Conservation (phyloP, 37 sponge, comb jelly and placozoan genomes). For the Axinella damicornis region DNA sequence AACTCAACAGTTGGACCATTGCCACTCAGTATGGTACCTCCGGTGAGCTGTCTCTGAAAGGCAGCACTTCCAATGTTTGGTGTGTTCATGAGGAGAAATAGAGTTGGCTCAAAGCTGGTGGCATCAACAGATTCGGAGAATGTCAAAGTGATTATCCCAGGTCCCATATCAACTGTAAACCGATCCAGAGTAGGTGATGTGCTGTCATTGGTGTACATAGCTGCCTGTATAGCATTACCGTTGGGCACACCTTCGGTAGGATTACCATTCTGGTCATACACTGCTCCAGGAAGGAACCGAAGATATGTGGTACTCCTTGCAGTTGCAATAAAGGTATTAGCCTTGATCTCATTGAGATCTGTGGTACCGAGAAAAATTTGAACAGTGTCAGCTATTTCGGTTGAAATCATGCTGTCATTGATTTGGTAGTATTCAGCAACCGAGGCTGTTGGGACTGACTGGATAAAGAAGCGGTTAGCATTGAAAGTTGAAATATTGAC, state of each 20-base stretch:
- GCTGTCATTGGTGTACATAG: conserved; percentile 63
- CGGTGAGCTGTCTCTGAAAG: conserved; percentile 54
- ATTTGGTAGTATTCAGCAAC: conserved; percentile 44
- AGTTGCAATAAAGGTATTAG: conserved; percentile 74
- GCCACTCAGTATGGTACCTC: conserved; percentile 43
- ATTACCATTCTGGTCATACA: conserved; percentile 67
- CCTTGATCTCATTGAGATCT: conserved; percentile 87
- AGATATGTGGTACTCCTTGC: conserved; percentile 65
- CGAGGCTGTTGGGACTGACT: conserved; percentile 18
- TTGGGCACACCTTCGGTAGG: conserved; percentile 64
- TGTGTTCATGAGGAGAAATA: conserved; percentile 80
- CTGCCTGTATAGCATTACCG: conserved; percentile 52
- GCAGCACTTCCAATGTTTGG: conserved; percentile 75
- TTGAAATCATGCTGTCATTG: conserved; percentile 36
- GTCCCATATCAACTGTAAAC: conserved; percentile 71
- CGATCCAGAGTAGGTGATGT: conserved; percentile 51
- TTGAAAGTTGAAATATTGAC: conserved; percentile 58
- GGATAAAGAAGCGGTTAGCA: conserved; percentile 55
- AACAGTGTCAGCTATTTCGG: conserved; percentile 27
- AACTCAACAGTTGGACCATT: conserved; percentile 57
- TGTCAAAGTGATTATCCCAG: conserved; percentile 63
- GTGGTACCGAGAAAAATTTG: conserved; percentile 49
- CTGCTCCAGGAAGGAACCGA: conserved; percentile 47
- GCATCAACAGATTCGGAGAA: conserved; percentile 86
- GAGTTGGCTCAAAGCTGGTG: conserved; percentile 52